Conservation (phyloP, 2,888 invertebrate species). For the Tanytarsus gracilentus region DNA sequence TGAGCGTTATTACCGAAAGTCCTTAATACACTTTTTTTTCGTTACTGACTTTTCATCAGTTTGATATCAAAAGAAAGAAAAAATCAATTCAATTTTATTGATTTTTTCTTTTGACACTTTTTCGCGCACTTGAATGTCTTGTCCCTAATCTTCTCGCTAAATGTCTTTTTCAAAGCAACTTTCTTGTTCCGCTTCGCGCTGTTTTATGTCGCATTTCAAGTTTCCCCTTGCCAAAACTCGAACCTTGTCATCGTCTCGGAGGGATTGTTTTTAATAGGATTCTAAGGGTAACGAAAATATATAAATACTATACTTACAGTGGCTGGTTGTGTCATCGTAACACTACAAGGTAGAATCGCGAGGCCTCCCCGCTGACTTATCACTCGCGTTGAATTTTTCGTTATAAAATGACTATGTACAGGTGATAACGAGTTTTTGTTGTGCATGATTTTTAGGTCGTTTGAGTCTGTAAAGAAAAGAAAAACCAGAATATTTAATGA, state of each 20-base stretch:
- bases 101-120: not conserved
- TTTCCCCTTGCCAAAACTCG: not conserved
- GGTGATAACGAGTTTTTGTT: conserved; percentile 32
- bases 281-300: too few species aligned
- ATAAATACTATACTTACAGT: conserved; percentile 34
- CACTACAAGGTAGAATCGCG: conserved; percentile 32
- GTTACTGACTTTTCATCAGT: too few species aligned
- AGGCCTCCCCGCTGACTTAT: conserved; percentile 32
- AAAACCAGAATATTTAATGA: not conserved
- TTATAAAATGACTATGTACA: conserved; percentile 33
- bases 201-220: not conserved
- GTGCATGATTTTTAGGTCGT: conserved; percentile 30
- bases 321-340: conserved; percentile 33
- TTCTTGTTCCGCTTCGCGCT: not conserved
- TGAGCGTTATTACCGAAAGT: too few species aligned
- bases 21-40: too few species aligned
- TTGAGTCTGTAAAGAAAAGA: conserved; percentile 4
- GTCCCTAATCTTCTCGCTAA: not conserved
- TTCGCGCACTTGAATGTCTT: not conserved
- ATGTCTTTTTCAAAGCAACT: not conserved
- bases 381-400: conserved; percentile 32
- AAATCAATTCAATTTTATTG: conserved; percentile 12
- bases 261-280: conserved; percentile 23
- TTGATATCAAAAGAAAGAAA: too few species aligned
- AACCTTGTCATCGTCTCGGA: not conserved